Conservation (phyloP, 2,797 vertebrate species). For the Anguilla obscura region DNA sequence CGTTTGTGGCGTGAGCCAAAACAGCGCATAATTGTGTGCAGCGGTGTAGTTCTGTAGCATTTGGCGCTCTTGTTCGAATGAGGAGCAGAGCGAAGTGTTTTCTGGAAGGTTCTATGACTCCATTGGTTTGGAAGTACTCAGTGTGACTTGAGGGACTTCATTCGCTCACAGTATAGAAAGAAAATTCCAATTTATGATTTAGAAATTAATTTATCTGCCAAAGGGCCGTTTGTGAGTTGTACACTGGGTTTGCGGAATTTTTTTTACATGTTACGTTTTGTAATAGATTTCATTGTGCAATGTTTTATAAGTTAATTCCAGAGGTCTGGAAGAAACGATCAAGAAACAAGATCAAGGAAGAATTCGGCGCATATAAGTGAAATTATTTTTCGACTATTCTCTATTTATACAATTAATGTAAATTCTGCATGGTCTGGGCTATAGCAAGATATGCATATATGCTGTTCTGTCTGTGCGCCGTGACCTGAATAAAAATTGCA, state of each 20-base stretch:
- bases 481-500: background rate
- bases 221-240: background rate
- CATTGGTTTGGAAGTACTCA: background rate
- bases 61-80: slow-evolving; percentile 5
- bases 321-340: background rate
- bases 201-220: background rate
- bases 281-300: background rate
- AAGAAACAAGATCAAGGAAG: background rate
- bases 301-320: background rate
- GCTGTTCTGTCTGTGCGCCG: background rate
- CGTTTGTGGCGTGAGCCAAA: background rate
- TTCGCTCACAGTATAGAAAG: background rate
- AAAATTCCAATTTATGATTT: background rate
- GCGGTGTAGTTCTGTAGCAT: background rate
- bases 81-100: background rate
- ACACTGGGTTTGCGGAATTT: background rate
- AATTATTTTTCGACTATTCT: background rate
- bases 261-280: background rate
- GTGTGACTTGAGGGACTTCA: background rate
- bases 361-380: background rate
- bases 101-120: background rate
- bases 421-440: background rate
- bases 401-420: background rate
- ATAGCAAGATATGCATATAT: background rate
- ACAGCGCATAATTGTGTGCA: background rate